Conservation (phyloP, 2,113 vertebrate species). For the Oenanthe melanoleuca region DNA sequence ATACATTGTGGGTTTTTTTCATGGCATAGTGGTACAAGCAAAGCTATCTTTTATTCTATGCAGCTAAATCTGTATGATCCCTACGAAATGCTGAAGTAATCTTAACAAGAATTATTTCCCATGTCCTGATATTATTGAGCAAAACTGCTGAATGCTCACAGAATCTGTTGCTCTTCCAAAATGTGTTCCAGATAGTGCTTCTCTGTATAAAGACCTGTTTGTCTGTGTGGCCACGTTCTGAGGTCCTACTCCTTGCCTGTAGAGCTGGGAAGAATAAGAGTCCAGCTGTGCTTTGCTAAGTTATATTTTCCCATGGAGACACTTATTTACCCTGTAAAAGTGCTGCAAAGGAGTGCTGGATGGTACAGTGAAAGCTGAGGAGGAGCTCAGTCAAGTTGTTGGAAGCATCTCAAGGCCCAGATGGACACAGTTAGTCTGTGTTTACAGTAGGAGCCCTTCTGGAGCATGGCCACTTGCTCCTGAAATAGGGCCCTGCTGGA, state of each 20-base stretch:
- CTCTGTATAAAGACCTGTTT: not conserved
- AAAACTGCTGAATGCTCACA: not conserved
- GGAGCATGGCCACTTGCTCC: not conserved
- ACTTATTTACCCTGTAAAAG: not conserved
- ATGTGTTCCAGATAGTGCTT: not conserved
- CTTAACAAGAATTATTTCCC: not conserved
- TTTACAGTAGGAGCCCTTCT: not conserved
- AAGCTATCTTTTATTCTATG: not conserved
- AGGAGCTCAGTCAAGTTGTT: not conserved
- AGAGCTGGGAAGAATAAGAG: not conserved
- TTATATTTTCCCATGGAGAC: not conserved
- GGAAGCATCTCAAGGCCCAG: not conserved
- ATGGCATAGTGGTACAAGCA: not conserved
- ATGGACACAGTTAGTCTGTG: not conserved
- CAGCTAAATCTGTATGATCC: not conserved
- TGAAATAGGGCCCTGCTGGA: not conserved
- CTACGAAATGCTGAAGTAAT: not conserved
- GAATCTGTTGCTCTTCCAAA: not conserved
- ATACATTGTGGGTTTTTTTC: rapidly evolving
- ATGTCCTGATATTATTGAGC: not conserved
- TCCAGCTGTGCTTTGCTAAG: not conserved
- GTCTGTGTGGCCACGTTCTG: not conserved
- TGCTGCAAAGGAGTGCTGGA: not conserved
- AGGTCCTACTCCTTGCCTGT: not conserved
- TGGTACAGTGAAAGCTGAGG: not conserved